Base-by-base conservation (phyloP, 1,140 invertebrate genomes). In the Grapholita molesta region DNA sequence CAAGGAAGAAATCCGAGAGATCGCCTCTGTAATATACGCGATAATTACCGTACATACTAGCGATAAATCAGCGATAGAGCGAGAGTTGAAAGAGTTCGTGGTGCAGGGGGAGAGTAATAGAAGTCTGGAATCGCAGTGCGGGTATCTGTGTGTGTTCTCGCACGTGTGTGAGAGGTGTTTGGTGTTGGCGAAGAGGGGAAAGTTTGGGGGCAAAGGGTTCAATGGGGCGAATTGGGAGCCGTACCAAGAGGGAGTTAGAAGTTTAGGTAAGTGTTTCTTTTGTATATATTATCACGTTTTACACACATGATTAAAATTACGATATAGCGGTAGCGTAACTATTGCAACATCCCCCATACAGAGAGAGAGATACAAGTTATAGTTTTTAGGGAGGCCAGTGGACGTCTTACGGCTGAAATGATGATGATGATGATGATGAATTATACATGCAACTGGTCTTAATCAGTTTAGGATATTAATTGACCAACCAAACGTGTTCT, bases 1-100 rank as follows among this genome's bases (percentile, higher is more conserved):
- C 7, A 95, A 95, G 72, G 96, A 96, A 78, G 95, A 96, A 48
- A 92, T 97, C n/a, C 92, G 96, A 35, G 94, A 96, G 76, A 88
- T 94, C 28, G 93, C 94, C 4, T 94, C 96, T 1, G 92, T 95
- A 68, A 91, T 97, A 65, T 95, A 95, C 84, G 95, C 94, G 15
- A 89, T 96, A 33, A 93, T 96, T n/a, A 92, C 93, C 1, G 92
- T 94, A 32, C 81, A 94, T 42, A 89, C 91, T 1, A 78, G 88
- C 5, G 79, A 92, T 53, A 91, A 91, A 70, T 79, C 89, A 12
- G 90, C 93, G 32, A 93, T 95, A 72, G 94, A 94, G 38, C 89
- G 84, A 15, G 92, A 93, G 28, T 86, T 95, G 6, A 85, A 86
- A 5, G 92, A 93, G 73, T 93, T 95, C 52, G 87, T 94, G 1